Conservation (phyloP, 1,140 invertebrate species). For the Neelides sp. region DNA sequence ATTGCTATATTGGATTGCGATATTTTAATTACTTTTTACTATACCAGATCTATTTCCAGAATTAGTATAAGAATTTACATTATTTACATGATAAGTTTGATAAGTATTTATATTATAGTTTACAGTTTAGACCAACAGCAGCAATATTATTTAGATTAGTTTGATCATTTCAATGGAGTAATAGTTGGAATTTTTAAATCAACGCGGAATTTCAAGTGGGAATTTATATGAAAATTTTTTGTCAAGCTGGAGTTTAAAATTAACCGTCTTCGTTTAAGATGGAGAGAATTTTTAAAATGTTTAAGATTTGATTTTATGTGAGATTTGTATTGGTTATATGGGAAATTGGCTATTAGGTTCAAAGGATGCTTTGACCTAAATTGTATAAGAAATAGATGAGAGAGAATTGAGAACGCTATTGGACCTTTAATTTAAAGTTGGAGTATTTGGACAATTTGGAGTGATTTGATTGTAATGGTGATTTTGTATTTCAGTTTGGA, state of each 20-base stretch:
- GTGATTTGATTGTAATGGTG: too few species aligned
- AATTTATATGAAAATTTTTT: too few species aligned
- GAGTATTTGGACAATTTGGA: too few species aligned
- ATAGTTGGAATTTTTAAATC: too few species aligned
- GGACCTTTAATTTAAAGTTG: background rate
- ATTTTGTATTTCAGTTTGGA: conserved; percentile 54
- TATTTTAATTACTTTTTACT: background rate
- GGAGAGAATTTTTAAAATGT: too few species aligned
- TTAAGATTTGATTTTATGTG: background rate
- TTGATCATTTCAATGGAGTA: too few species aligned
- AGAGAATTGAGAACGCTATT: background rate
- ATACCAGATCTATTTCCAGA: background rate
- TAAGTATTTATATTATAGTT: background rate
- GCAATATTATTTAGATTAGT: background rate
- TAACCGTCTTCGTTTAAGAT: too few species aligned
- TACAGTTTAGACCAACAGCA: background rate
- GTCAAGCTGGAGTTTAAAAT: too few species aligned
- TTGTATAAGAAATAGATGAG: background rate
- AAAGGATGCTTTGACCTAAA: background rate
- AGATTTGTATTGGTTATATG: background rate
- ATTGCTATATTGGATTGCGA: background rate
- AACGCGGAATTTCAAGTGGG: too few species aligned
- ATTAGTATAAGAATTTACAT: background rate
- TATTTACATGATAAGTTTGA: background rate
- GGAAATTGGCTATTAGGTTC: background rate